Percentiles rank a stretch among this genome's conserved stretches.
phyloP scores from a whole-genome alignment of 1,140 invertebrate genomes.

The Ladona fulva region DNA sequence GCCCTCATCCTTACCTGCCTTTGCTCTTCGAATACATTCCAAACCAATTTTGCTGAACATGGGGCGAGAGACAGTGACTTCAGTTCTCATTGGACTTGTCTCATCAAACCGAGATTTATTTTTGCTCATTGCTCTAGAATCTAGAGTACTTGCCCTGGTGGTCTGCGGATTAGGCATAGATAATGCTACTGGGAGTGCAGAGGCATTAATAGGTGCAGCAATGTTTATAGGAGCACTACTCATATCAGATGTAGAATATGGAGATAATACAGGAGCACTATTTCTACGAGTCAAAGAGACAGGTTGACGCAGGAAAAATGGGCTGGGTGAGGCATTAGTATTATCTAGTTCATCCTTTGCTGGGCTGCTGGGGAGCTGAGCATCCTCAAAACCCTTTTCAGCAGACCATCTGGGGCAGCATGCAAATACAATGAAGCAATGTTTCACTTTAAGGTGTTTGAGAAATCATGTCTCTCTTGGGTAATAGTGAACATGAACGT shows the following conservation, averaged over 20 bases:
- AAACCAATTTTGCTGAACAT: background rate
- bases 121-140: background rate
- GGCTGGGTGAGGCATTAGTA: background rate
- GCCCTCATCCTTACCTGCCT: background rate
- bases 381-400: background rate
- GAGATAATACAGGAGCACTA: background rate
- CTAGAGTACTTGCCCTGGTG: background rate
- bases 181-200: background rate
- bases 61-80: background rate
- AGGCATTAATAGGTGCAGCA: background rate
- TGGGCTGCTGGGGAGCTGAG: background rate
- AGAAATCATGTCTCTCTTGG: background rate
- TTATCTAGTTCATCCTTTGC: background rate
- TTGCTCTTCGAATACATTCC: background rate
- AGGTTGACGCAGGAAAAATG: background rate
- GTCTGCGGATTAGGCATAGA: slow-evolving; percentile 3
- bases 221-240: background rate
- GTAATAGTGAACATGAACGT: background rate
- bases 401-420: slow-evolving; percentile 5
- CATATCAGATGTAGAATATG: background rate
- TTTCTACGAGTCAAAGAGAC: background rate
- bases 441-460: background rate
- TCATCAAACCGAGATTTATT: background rate
- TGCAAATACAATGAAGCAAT: slow-evolving; percentile 1
- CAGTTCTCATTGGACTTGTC: background rate